Conservation (phyloP, 2,113 vertebrate genomes). For the Abramis brama region DNA sequence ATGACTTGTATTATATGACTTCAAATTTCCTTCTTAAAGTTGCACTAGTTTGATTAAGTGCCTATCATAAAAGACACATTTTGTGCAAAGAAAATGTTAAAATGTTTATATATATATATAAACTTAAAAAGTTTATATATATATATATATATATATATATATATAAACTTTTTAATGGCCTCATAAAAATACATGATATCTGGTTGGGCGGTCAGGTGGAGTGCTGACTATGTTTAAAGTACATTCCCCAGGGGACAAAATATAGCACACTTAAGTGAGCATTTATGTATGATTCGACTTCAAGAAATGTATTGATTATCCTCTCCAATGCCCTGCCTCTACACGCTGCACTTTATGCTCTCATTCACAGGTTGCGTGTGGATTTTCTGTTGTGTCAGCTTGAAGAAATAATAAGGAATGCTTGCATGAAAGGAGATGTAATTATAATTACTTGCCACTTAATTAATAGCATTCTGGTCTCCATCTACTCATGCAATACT, state of each 20-base stretch:
- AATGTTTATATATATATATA: neutral
- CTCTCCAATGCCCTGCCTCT: conserved; percentile 56
- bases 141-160: no score
- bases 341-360: conserved; percentile 59
- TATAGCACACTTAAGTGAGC: conserved; percentile 60
- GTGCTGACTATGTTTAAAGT: conserved; percentile 37
- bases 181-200: conserved; percentile 10
- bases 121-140: no score
- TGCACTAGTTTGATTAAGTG: conserved; percentile 6
- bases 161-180: neutral
- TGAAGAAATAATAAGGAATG: conserved; percentile 58
- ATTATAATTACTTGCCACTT: conserved; percentile 68
- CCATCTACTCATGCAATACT: neutral
- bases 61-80: neutral
- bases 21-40: neutral
- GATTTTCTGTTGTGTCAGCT: conserved; percentile 75
- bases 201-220: neutral
- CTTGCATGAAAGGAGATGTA: conserved; percentile 63
- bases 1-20: neutral
- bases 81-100: no score
- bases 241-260: conserved; percentile 47
- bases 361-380: conserved; percentile 66
- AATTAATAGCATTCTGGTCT: conserved; percentile 66
- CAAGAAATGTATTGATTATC: conserved; percentile 72
- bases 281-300: conserved; percentile 66